Conservation (phyloP, 2,113 vertebrate species). For the Cavia aperea region DNA sequence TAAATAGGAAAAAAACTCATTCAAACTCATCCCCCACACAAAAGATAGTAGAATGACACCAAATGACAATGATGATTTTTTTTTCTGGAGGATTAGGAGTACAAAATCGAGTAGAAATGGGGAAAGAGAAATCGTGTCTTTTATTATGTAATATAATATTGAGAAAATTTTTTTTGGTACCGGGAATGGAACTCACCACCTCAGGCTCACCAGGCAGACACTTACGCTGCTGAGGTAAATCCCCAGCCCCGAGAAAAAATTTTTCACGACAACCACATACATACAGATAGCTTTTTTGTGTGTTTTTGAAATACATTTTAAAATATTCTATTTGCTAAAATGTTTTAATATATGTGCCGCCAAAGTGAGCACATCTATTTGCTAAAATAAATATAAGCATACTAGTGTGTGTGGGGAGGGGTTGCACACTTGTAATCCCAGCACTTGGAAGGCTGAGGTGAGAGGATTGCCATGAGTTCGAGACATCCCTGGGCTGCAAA, state of each 20-base stretch:
- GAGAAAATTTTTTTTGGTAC: background rate
- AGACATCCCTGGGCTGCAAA: background rate
- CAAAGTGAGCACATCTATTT: background rate
- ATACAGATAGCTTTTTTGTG: slow-evolving; percentile 14
- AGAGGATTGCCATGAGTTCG: background rate
- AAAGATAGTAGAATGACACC: background rate
- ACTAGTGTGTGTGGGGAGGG: background rate
- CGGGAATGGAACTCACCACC: too few relatives aligned
- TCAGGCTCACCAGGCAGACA: background rate
- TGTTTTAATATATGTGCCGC: background rate
- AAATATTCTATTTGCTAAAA: slow-evolving; percentile 11
- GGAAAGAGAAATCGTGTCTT: slow-evolving; percentile 4
- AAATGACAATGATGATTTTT: background rate
- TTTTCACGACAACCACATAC: background rate
- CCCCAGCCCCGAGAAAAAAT: too few relatives aligned
- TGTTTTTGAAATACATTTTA: slow-evolving; percentile 8
- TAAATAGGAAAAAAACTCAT: background rate
- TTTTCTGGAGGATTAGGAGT: background rate
- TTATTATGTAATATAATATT: background rate
- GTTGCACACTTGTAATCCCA: background rate
- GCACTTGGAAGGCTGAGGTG: background rate
- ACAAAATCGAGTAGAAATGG: background rate
- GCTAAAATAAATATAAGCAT: slow-evolving; percentile 13
- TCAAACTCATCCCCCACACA: background rate
- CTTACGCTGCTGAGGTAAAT: too few relatives aligned